Conservation (phyloP, 2,113 vertebrate genomes). For the Aptenodytes patagonicus region DNA sequence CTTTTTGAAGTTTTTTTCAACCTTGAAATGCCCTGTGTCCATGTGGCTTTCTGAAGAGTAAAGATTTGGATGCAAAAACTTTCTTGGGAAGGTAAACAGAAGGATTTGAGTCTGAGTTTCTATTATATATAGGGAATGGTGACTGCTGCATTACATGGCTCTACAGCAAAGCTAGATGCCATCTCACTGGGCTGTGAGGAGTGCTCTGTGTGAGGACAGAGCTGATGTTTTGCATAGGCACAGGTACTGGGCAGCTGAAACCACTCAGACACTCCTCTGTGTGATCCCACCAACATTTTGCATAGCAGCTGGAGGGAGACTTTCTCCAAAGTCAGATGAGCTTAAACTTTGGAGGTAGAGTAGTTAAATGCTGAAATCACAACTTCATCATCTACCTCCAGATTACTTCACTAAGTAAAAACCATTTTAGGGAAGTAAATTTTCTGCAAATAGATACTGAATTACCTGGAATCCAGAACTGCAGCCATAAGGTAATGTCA, state of each 20-base stretch:
- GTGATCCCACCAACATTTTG: neutral
- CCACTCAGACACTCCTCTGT: neutral
- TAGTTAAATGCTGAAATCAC: neutral
- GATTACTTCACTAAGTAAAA: neutral
- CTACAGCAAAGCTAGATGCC: neutral
- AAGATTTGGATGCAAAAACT: neutral
- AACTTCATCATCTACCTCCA: neutral
- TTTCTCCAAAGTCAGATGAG: neutral
- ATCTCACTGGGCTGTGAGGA: neutral
- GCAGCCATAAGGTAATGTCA: neutral
- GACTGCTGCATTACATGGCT: neutral
- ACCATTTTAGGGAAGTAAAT: neutral
- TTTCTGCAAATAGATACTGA: neutral
- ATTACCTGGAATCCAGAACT: neutral
- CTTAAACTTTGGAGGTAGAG: neutral
- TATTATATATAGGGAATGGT: rapidly evolving
- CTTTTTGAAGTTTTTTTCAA: neutral
- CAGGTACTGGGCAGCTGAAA: neutral
- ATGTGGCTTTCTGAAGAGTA: neutral
- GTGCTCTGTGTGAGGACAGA: rapidly evolving
- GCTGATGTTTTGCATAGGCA: neutral
- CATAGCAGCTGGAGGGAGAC: neutral
- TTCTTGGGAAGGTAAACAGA: neutral
- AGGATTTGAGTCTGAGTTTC: neutral
- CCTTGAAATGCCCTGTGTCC: neutral